Evolutionary conservation across 2,797 vertebrate genomes (phyloP), one percentile per base, ranked within the genome.

Genomic region (Leucoraja ocellata): DNA sequence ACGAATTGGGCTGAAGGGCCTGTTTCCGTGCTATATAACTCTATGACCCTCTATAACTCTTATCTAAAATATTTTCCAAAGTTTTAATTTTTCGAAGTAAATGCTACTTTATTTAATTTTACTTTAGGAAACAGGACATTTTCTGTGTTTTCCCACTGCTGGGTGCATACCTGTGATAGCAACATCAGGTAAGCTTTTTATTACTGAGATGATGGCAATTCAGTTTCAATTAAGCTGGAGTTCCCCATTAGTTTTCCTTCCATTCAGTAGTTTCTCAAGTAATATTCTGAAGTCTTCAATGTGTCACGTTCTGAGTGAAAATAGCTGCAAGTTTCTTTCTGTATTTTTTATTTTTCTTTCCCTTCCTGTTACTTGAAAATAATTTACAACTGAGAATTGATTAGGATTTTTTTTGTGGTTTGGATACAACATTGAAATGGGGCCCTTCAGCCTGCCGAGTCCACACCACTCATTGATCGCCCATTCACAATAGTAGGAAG

Each of bases 161-260:
- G 84, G 84, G 84, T 88, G 84, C 84, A 88, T 88, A 88, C 84
- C 63, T 88, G 84, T 88, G 84, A 68, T 88, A 88, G 84, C 84
- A 88, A 88, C 84, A 88, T 88, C 84, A 88, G 84, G 84, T 88
- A 88, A 88, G 84, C 61, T 88, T 88, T 88, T 88, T 88, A 36
- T 88, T 88, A 88, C 84, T 88, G 84, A 88, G 84, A 36, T 88
- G 84, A 88, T 88, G 84, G 84, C 84, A 88, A 88, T 88, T 88
- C 84, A 88, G 84, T 88, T 88, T 88, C 63, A 88, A 16, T 88
- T 88, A 88, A 88, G 68, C 84, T 88, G 61, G 68, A 88, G n/a
- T 88, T 88, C 61, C 84, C 84, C 32, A 0, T 16, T 88, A 63
- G n/a, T 16, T 36, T 88, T 36, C 63, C 61, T 65, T 88, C 39